phyloP scores from a whole-genome alignment of 2,113 vertebrate genomes.

The Paramormyrops kingsleyae region DNA sequence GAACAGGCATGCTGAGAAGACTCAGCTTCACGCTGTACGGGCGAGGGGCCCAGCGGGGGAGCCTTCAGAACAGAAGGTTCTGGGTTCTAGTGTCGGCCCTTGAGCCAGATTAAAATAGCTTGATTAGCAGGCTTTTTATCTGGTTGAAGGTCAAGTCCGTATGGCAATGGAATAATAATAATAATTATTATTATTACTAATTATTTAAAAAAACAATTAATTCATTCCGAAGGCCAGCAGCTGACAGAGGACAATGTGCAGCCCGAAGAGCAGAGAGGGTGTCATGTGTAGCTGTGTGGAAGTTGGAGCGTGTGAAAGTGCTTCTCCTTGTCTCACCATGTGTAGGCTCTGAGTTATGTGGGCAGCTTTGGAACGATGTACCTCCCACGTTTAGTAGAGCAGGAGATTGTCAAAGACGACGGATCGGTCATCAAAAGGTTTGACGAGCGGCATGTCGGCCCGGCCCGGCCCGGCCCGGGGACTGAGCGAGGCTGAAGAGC shows the following conservation, averaged over 20 bases:
- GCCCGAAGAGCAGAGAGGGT: neutral
- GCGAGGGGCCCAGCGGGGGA: neutral
- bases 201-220: neutral
- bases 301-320: slow-evolving; percentile 11
- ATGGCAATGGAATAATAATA: neutral
- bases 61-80: neutral
- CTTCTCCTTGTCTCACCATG: slow-evolving; percentile 28
- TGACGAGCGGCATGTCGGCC: slow-evolving; percentile 49
- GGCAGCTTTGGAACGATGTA: slow-evolving; percentile 71
- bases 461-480: neutral
- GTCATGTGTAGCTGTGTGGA: neutral
- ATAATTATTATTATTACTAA: neutral
- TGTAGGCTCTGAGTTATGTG: slow-evolving; percentile 81
- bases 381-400: slow-evolving; percentile 79
- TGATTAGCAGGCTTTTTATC: neutral
- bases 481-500: slow-evolving; percentile 2
- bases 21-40: too few relatives aligned
- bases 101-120: neutral
- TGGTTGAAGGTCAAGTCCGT: neutral
- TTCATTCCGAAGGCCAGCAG: neutral
- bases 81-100: neutral
- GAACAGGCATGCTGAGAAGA: neutral
- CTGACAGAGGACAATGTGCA: neutral
- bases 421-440: slow-evolving; percentile 93
- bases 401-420: slow-evolving; percentile 74